Evolutionary conservation across 2,113 vertebrate species (phyloP).

Genomic region (Raja brachyura): DNA sequence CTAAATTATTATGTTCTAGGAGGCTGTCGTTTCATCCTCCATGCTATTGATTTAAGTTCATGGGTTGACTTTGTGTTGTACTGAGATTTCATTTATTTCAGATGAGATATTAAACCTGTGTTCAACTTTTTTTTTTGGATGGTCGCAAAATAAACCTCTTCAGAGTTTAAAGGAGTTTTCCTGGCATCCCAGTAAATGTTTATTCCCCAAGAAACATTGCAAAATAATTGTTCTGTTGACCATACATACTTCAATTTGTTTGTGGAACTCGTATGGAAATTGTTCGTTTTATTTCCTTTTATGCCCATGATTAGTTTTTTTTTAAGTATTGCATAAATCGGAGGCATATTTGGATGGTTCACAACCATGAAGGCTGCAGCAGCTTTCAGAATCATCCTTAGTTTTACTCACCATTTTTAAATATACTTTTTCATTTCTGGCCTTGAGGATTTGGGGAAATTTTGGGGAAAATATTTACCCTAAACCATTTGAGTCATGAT

Average conservation of each 20-base stretch:
- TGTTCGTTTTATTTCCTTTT: background rate
- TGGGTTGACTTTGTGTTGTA: background rate
- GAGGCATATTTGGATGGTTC: background rate
- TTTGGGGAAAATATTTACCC: background rate
- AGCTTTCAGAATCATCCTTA: background rate
- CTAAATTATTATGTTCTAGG: background rate
- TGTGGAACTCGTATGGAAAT: background rate
- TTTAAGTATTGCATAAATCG: background rate
- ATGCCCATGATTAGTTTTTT: background rate
- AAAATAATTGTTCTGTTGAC: background rate
- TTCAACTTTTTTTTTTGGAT: background rate
- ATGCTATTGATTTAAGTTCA: background rate
- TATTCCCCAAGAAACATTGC: background rate
- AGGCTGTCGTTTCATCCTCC: background rate
- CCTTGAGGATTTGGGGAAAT: background rate
- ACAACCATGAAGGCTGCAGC: background rate
- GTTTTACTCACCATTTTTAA: background rate
- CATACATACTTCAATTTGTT: background rate
- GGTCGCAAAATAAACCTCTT: background rate
- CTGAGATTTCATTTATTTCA: background rate
- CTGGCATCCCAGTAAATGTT: background rate
- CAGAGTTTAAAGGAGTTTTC: background rate
- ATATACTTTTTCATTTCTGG: background rate
- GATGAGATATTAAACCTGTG: background rate
- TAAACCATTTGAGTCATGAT: background rate